Evolutionary conservation across 1,140 invertebrate species (phyloP).

Genomic region (Drosophila ironensis): DNA sequence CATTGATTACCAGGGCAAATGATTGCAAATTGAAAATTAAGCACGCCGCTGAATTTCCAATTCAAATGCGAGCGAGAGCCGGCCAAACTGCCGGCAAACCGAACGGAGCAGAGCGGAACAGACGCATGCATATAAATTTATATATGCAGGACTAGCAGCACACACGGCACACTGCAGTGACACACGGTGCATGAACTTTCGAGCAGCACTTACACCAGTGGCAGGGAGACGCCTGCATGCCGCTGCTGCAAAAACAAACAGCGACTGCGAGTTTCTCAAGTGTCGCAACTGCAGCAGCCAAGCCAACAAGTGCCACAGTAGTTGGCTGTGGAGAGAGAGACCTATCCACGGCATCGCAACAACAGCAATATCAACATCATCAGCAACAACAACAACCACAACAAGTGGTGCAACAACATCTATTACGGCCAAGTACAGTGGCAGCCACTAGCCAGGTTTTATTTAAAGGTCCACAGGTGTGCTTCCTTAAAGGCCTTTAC

Average conservation of each 20-base stretch:
- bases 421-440: constrained; percentile 43
- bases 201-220: constrained; percentile 64
- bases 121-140: constrained; percentile 60
- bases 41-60: constrained; percentile 67
- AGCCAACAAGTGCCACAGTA: constrained; percentile 72
- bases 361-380: no score
- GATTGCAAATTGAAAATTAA: constrained; percentile 80
- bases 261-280: constrained; percentile 68
- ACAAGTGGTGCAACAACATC: constrained; percentile 12
- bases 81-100: constrained; percentile 34
- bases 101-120: constrained; percentile 50
- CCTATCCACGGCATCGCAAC: constrained; percentile 34
- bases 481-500: not conserved
- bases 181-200: constrained; percentile 76
- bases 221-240: constrained; percentile 44
- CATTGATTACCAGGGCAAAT: constrained; percentile 66
- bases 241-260: constrained; percentile 65
- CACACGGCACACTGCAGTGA: constrained; percentile 15
- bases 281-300: constrained; percentile 54
- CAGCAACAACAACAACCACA: constrained; percentile 22
- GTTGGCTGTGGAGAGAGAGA: constrained; percentile 35
- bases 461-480: not conserved
- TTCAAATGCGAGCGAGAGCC: constrained; percentile 56
- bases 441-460: not conserved
- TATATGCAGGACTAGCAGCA: constrained; percentile 17